Conservation (phyloP, 2,797 vertebrate species). For the Carapus acus region DNA sequence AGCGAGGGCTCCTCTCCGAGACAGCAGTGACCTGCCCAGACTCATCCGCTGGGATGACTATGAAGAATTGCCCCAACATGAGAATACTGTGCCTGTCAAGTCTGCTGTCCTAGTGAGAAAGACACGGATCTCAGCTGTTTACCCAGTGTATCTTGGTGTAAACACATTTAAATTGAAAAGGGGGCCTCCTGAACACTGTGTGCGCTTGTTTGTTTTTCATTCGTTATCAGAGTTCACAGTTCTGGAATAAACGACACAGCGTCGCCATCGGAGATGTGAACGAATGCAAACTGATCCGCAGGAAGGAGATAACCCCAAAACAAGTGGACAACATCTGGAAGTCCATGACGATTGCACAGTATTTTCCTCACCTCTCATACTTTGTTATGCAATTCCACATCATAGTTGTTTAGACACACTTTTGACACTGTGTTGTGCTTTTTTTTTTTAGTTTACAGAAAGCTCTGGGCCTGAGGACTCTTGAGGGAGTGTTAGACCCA, state of each 20-base stretch:
- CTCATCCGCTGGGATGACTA: conserved; percentile 84
- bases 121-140: not conserved
- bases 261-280: conserved; percentile 92
- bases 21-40: conserved; percentile 73
- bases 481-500: conserved; percentile 82
- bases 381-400: not conserved
- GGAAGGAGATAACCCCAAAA: conserved; percentile 78
- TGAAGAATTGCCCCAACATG: conserved; percentile 67
- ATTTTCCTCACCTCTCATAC: conserved; percentile 17
- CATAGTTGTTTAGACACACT: not conserved
- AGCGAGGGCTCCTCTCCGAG: conserved; percentile 63
- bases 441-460: conserved; percentile 75
- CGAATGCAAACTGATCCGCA: conserved; percentile 80
- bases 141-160: conserved; percentile 3
- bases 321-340: conserved; percentile 90
- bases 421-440: conserved; percentile 4
- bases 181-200: too few relatives aligned
- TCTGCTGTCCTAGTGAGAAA: conserved; percentile 62
- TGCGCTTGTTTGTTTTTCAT: too few relatives aligned
- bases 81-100: conserved; percentile 72
- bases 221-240: conserved; percentile 63
- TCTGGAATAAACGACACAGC: conserved; percentile 93
- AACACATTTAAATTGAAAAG: too few relatives aligned
- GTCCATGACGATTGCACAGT: conserved; percentile 74
- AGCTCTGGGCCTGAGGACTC: conserved; percentile 80